phyloP scores from a whole-genome alignment of 2,888 invertebrate genomes.

The Polia nebulosa region DNA sequence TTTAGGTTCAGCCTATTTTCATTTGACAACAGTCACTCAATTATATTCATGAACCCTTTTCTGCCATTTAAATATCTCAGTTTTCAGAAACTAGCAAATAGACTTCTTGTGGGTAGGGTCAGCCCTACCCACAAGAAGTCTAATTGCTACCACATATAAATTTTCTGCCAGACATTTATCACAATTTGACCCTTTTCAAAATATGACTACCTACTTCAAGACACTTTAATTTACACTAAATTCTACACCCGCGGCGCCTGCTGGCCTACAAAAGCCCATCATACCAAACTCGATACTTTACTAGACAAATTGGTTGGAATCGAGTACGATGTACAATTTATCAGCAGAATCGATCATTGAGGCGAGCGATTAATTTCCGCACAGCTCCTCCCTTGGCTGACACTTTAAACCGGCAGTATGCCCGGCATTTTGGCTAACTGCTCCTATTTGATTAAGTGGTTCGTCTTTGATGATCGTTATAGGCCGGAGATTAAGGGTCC shows the following conservation, averaged over 20 bases:
- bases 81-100: not conserved
- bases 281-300: slow-evolving; percentile 26
- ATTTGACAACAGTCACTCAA: no score
- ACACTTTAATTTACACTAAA: slow-evolving; percentile 20
- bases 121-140: not conserved
- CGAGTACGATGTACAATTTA: slow-evolving; percentile 44
- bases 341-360: slow-evolving; percentile 27
- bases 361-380: slow-evolving; percentile 39
- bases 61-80: no score
- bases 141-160: not conserved
- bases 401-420: slow-evolving; percentile 23
- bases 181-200: slow-evolving; percentile 16
- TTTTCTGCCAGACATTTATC: not conserved
- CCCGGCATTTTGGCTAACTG: slow-evolving; percentile 12
- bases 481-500: not conserved
- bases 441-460: slow-evolving; percentile 13
- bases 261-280: not conserved
- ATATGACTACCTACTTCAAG: not conserved
- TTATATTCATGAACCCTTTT: no score
- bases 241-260: slow-evolving; percentile 5
- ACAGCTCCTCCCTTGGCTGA: not conserved
- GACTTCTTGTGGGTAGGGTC: not conserved
- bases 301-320: slow-evolving; percentile 41
- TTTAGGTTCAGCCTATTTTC: no score
- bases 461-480: not conserved